Evolutionary conservation across 2,113 vertebrate genomes (phyloP).

Genomic region (Erythrocercus mccallii): DNA sequence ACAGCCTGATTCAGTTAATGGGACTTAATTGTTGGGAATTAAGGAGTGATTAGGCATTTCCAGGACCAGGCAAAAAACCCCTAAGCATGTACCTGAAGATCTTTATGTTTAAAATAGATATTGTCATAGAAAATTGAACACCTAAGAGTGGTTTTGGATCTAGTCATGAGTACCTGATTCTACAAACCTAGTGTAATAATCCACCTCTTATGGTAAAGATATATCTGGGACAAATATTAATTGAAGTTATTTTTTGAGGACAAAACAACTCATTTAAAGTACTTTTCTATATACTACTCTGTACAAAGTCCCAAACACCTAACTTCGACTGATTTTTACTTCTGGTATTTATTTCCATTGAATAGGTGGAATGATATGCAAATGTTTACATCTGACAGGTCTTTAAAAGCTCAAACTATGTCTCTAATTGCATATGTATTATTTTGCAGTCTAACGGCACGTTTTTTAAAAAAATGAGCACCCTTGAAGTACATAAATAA

Average conservation of each 20-base stretch:
- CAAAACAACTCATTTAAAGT: not conserved
- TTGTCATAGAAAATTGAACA: not conserved
- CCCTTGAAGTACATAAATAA: not conserved
- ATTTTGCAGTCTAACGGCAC: not conserved
- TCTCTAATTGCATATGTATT: not conserved
- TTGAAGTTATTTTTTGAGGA: not conserved
- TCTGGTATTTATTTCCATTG: not conserved
- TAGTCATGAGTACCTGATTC: not conserved
- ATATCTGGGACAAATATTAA: not conserved
- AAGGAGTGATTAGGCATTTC: not conserved
- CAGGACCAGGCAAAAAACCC: not conserved
- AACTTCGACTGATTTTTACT: not conserved
- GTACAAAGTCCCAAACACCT: not conserved
- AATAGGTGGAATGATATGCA: not conserved
- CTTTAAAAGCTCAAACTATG: not conserved
- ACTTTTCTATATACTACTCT: not conserved
- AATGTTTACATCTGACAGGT: not conserved
- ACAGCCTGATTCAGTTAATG: not conserved
- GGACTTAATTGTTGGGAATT: not conserved
- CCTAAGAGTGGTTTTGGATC: not conserved
- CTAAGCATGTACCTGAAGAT: not conserved
- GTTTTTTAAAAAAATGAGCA: not conserved
- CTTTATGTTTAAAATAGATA: not conserved
- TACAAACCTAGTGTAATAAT: not conserved
- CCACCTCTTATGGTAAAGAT: not conserved